Evolutionary conservation across 1,140 invertebrate genomes (phyloP).

Genomic region (Artemia franciscana): DNA sequence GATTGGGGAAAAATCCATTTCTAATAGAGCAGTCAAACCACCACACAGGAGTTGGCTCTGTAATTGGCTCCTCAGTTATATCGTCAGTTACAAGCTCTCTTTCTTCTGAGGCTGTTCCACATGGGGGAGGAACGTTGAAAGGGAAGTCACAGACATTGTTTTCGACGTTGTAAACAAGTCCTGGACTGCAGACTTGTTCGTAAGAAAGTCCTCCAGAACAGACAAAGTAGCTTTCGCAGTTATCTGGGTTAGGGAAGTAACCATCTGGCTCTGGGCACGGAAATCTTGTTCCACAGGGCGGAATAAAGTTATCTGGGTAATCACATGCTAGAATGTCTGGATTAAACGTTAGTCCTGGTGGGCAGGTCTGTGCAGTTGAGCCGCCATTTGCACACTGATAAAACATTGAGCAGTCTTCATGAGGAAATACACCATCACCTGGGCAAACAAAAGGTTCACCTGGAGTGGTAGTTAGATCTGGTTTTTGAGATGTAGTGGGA

Average conservation of each 20-base stretch:
- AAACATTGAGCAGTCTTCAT: constrained; percentile 1
- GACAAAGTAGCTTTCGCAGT: constrained; percentile 2
- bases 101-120: background rate
- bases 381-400: background rate
- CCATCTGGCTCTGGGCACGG: background rate
- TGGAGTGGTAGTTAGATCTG: too few relatives aligned
- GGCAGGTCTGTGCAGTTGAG: background rate
- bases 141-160: constrained; percentile 15
- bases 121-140: constrained; percentile 1
- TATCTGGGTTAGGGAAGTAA: background rate
- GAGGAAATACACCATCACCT: background rate
- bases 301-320: background rate
- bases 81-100: background rate
- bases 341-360: background rate
- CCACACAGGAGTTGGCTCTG: background rate
- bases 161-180: constrained; percentile 14
- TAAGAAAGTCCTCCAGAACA: constrained; percentile 12
- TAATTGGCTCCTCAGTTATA: background rate
- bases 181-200: constrained; percentile 12
- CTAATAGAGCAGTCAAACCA: constrained; percentile 1
- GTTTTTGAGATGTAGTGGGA: too few relatives aligned
- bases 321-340: background rate
- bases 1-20: constrained; percentile 4
- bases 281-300: background rate
- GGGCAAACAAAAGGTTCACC: background rate